Evolutionary conservation across 2,888 invertebrate genomes (phyloP).

Genomic region (Drosophila parthenogenetica): DNA sequence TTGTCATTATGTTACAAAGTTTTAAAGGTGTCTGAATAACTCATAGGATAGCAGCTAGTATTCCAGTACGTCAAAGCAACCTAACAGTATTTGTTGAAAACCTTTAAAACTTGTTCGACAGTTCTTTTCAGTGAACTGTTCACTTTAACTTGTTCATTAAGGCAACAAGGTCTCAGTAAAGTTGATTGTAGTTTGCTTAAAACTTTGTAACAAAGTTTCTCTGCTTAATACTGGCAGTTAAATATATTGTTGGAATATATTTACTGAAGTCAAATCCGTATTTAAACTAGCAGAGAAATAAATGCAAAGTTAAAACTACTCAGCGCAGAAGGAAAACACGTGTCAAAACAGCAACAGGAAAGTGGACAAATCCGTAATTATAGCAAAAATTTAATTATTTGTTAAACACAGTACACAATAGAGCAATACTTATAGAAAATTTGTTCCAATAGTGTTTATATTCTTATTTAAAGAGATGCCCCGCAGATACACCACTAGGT

Average conservation of each 20-base stretch:
- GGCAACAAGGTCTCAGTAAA: not conserved
- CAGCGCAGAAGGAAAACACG: not conserved
- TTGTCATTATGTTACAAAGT: not conserved
- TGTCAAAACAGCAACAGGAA: not conserved
- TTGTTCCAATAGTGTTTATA: not conserved
- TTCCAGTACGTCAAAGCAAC: not conserved
- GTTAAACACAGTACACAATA: not conserved
- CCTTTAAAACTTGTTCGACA: not conserved
- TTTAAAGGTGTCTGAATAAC: not conserved
- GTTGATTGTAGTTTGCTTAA: not conserved
- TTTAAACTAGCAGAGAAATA: conserved; percentile 1
- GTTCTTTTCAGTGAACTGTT: not conserved
- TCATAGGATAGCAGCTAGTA: not conserved
- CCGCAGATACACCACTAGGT: conserved; percentile 20
- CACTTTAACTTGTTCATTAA: not conserved
- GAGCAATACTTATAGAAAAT: not conserved
- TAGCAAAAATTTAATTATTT: not conserved
- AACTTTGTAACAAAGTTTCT: not conserved
- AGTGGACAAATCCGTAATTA: not conserved
- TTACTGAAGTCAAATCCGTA: not conserved
- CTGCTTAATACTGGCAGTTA: not conserved
- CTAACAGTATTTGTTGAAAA: not conserved
- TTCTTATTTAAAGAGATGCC: conserved; percentile 6
- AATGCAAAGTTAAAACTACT: not conserved
- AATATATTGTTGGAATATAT: not conserved